Base-by-base conservation (phyloP, 2,113 vertebrate genomes). In the Grammomys dolichurus region DNA sequence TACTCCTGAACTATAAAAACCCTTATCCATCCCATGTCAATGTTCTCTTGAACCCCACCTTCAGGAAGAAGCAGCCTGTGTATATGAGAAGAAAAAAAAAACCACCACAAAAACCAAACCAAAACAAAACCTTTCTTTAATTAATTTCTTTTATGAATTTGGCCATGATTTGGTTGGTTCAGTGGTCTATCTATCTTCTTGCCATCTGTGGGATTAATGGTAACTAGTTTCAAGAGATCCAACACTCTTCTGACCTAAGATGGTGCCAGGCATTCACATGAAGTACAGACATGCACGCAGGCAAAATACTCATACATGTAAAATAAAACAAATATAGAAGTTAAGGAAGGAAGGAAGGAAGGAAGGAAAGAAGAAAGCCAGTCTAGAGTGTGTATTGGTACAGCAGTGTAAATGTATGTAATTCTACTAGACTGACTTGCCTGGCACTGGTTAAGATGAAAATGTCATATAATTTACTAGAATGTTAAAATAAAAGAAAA, bases 391-490 rank as follows among this genome's bases (percentile, higher is more conserved):
- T 54, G 12, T 3, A 51, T 4, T 7, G 1, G 9, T 58, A 46
- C 22, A 7, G 0, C 8, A 4, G 2, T 3, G 26, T 36, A 36
- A 31, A 51, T 26, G 60, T 31, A 1, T 24, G 16, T 3, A 2
- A 16, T 5, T 20, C 63, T 7, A 5, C 2, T 0, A 6, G 12
- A 54, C 46, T 31, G 75, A 24, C 2, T 12, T 8, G 1, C 13
- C 5, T 33, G 3, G 43, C 6, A 22, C 56, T 10, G 7, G 40
- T n/a, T 36, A 78, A n/a, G 36, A 13, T 13, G 11, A 46, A 22
- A 43, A 4, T 82, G 48, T 5, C 14, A 5, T 58, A 26, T 31
- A 2, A 67, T 80, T 56, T 46, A 43, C 26, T 19, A 43, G 10
- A 56, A 91, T 69, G 65, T 24, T 17, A 65, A 65, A 51, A 67